Evolutionary conservation across 2,797 vertebrate genomes (phyloP), one percentile per base, ranked within the genome.

Genomic region (Champsocephalus gunnari): DNA sequence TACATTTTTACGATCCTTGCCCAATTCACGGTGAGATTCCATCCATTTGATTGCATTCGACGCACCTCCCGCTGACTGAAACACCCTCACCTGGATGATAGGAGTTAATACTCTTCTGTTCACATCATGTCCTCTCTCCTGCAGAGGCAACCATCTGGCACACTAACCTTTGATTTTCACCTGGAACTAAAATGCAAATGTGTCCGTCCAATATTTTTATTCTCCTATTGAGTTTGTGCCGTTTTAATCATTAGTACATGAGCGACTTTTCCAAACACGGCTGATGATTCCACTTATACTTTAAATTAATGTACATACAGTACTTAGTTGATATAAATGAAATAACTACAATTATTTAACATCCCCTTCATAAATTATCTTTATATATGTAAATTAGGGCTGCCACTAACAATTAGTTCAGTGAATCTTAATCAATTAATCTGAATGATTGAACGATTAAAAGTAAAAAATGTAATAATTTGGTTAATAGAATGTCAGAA

Each of bases 41-140:
- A 21, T 61, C 44, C 0, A 17, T 74, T 66, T 75, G 49, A 79
- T 64, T 69, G 67, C 66, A 47, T 79, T 54, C 68, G 32, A 28
- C 60, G 41, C 58, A 50, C 63, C 8, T 8, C 1, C 13, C 12
- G 49, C 66, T 41, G 38, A 19, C 14, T 48, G 62, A 73, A 48
- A 65, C 60, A 44, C 24, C 24, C 45, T 66, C 63, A 71, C 57
- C 66, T 56, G 48, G 76, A 62, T 17, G 53, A 41, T 45, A 55
- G 43, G 43, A 58, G 65, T 77, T 60, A 54, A 71, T 48, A 24
- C 57, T 44, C 11, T 13, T 60, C 47, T 45, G 48, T 67, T 45
- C 62, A 48, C 62, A 55, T 50, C 19, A 5, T 28, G 44, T 56
- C 56, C 2, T 50, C 60, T 47, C 12, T 63, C 63, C 60, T 53